A percentile compares a stretch with the other conserved stretches of the same genome.
Evolutionary conservation across 2,113 vertebrate species (phyloP).

Genomic region (Panthera tigris): DNA sequence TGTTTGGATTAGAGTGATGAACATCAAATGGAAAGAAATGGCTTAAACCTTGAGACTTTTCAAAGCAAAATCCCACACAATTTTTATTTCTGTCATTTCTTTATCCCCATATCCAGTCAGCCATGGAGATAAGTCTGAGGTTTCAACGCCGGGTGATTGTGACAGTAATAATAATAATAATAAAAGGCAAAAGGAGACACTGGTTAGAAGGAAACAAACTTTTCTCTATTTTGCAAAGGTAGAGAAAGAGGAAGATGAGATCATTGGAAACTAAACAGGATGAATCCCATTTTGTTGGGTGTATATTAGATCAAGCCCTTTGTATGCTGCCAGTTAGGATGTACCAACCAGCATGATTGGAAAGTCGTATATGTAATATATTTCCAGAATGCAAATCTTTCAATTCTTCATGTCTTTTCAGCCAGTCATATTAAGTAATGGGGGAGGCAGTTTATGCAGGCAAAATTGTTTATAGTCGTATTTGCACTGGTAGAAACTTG

Average conservation of each 20-base stretch:
- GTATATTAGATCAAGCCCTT: background rate
- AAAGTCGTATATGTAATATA: background rate
- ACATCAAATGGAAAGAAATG: background rate
- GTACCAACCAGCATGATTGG: background rate
- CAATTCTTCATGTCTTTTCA: background rate
- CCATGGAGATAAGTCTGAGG: background rate
- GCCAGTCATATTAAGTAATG: background rate
- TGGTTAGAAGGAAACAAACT: background rate
- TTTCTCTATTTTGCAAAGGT: background rate
- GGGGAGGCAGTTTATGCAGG: background rate
- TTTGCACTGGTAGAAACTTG: background rate
- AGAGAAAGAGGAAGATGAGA: background rate
- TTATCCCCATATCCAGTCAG: background rate
- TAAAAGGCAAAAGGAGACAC: background rate
- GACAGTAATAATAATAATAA: background rate
- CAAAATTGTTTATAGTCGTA: background rate
- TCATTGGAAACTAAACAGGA: background rate
- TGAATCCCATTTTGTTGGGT: background rate
- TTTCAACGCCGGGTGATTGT: background rate
- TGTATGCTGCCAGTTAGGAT: background rate
- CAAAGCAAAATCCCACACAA: background rate
- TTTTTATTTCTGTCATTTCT: slow-evolving; percentile 6
- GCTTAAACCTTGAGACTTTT: background rate
- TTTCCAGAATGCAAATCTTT: background rate
- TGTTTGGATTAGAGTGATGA: background rate